A percentile compares a stretch with the other conserved stretches of the same genome.
Evolutionary conservation across 2,888 invertebrate genomes (phyloP).

Genomic region (Strigamia crassipes): DNA sequence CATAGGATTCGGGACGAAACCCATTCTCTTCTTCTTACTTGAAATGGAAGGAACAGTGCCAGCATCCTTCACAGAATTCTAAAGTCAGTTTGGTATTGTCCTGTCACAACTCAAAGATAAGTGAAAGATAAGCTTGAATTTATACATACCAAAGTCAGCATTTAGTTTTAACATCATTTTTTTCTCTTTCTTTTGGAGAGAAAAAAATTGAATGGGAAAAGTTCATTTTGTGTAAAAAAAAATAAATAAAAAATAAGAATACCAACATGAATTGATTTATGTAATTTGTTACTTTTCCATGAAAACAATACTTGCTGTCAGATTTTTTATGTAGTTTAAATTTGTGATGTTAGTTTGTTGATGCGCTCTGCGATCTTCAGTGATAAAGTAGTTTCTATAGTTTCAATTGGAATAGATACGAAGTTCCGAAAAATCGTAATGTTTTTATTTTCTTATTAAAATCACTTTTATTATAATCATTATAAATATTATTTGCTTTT

Average conservation of each 20-base stretch:
- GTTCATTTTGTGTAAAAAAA: not conserved
- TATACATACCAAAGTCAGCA: constrained; percentile 21
- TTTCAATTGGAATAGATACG: too few relatives aligned
- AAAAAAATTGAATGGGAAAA: not conserved
- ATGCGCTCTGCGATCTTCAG: too few relatives aligned
- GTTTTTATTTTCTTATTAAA: too few relatives aligned
- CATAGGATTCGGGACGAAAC: not conserved
- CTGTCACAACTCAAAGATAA: constrained; percentile 12
- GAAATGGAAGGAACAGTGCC: constrained; percentile 16
- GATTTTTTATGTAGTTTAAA: too few relatives aligned
- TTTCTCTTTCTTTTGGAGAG: not conserved
- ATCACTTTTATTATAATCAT: too few relatives aligned
- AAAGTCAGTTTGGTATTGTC: constrained; percentile 21
- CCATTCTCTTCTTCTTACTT: not conserved
- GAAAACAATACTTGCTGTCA: too few relatives aligned
- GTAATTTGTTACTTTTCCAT: too few relatives aligned
- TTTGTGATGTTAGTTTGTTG: too few relatives aligned
- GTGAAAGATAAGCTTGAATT: constrained; percentile 11
- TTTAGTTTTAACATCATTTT: not conserved
- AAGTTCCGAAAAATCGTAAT: too few relatives aligned
- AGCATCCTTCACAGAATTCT: constrained; percentile 10
- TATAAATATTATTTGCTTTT: too few relatives aligned
- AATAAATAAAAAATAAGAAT: not conserved
- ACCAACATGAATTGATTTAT: not conserved
- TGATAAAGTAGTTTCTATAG: too few relatives aligned